Conservation (phyloP, 92 coral and sea anemone species). For the Epizoanthus scotinus region DNA sequence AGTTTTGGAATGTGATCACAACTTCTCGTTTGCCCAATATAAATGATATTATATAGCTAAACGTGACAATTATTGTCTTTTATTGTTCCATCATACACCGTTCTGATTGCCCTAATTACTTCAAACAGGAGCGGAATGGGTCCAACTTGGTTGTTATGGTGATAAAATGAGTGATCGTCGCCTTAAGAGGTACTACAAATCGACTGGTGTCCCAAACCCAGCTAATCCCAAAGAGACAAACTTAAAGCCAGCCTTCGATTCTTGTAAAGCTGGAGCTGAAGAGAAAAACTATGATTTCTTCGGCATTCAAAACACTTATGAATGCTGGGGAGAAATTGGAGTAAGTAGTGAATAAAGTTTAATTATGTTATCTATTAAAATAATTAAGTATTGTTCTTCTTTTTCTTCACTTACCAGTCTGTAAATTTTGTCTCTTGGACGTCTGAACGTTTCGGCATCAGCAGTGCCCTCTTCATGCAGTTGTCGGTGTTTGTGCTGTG, state of each 20-base stretch:
- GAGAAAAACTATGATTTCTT: slow-evolving; percentile 36
- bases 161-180: slow-evolving; percentile 19
- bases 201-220: slow-evolving; percentile 24
- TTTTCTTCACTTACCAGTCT: too few species aligned
- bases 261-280: slow-evolving; percentile 32
- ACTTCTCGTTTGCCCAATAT: too few species aligned
- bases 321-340: slow-evolving; percentile 44
- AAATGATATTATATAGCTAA: not conserved
- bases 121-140: slow-evolving; percentile 28
- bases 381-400: too few species aligned
- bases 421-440: too few species aligned
- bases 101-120: not conserved
- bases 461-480: too few species aligned
- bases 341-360: not conserved
- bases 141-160: slow-evolving; percentile 31
- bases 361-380: too few species aligned
- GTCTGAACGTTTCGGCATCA: too few species aligned
- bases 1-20: too few species aligned
- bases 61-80: not conserved
- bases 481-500: too few species aligned
- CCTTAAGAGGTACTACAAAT: slow-evolving; percentile 33
- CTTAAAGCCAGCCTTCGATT: slow-evolving; percentile 28
- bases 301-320: slow-evolving; percentile 35
- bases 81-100: not conserved
- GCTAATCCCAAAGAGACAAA: slow-evolving; percentile 16